Evolutionary conservation across 2,888 invertebrate genomes (phyloP), one percentile per base, ranked within the genome.

Genomic region (Stenotaenia linearis): DNA sequence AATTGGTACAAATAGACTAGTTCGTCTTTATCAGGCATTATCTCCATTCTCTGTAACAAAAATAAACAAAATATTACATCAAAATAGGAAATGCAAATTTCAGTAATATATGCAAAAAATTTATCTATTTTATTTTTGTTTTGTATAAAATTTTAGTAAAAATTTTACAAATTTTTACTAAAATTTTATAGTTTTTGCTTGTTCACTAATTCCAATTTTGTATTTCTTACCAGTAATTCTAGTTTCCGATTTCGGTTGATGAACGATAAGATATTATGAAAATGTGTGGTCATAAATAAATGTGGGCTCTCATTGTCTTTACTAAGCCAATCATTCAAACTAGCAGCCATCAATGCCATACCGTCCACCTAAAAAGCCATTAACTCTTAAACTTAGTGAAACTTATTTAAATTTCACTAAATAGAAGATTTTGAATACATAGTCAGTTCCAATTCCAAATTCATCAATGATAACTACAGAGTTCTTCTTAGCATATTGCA

Each of bases 401-500:
- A 23, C 1, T 3, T n/a, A 45, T 9, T 45, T 37, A 12, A 37
- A 9, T n/a, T 12, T 1, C 10, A 37, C 15, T 37, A 37, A 15
- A 12, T 37, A 37, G 15, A 32, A 32, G 5, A n/a, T 9, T 37
- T 35, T 9, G 9, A 4, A 35, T 45, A 45, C 61, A 25, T 61
- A 61, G 25, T 61, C 61, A 25, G 61, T 96, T 80, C 95, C 94
- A 85, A 92, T 92, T 3, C 96, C 96, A 88, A 96, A 95, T 88
- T 96, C 96, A 86, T 97, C 97, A 45, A 96, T 88, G 35, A 97
- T 88, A 0, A 97, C 88, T 2, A 97, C 86, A 0, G 95, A 93
- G 81, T 88, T 87, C 0, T 88, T 85, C 0, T 90, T 90, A 0
- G 91, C 90, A 82, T 90, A 90, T 82, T 90, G 89, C 1, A 94